phyloP scores from a whole-genome alignment of 2,113 vertebrate species.

The Paramisgurnus dabryanus region DNA sequence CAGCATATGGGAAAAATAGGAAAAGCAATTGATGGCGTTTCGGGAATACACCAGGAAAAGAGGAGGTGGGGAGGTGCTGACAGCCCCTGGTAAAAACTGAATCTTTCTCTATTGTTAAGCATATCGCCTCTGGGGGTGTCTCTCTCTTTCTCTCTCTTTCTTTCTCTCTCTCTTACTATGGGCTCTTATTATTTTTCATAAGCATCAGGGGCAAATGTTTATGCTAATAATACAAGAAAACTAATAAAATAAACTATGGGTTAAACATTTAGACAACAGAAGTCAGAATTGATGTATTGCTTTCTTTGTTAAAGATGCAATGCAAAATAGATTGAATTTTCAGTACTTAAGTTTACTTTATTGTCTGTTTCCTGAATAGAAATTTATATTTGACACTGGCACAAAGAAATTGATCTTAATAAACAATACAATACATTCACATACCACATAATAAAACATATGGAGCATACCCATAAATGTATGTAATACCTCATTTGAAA shows the following conservation, averaged over 20 bases:
- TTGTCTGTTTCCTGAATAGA: too few relatives aligned
- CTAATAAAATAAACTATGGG: neutral
- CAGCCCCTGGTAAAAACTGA: conserved; percentile 32
- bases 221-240: conserved; percentile 31
- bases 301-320: conserved; percentile 47
- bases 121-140: neutral
- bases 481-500: too few relatives aligned
- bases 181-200: conserved; percentile 50
- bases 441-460: too few relatives aligned
- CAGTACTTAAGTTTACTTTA: too few relatives aligned
- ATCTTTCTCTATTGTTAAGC: conserved; percentile 32
- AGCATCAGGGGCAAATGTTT: conserved; percentile 30
- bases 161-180: neutral
- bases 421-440: too few relatives aligned
- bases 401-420: too few relatives aligned
- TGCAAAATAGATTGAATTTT: neutral
- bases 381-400: too few relatives aligned
- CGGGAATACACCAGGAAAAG: conserved; percentile 23
- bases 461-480: too few relatives aligned
- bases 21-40: conserved; percentile 3
- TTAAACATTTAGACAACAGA: conserved; percentile 27
- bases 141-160: neutral
- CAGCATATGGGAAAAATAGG: neutral
- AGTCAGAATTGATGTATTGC: conserved; percentile 8
- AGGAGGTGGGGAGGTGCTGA: conserved; percentile 50